Percentiles rank a stretch among this genome's conserved stretches.
Conservation (phyloP, 2,888 invertebrate genomes). For the Linnaemya tessellans region DNA sequence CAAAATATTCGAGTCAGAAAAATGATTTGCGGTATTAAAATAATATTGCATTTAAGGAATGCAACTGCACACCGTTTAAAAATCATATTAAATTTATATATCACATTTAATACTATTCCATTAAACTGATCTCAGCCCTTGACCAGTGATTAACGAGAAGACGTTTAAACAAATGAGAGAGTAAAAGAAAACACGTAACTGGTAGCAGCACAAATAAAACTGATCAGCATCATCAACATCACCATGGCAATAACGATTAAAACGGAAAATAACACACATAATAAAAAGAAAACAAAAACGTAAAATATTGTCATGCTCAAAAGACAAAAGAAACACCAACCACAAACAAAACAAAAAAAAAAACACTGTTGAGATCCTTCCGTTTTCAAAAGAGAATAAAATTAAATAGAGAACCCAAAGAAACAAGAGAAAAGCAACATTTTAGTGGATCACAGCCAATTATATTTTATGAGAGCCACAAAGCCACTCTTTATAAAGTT, state of each 20-base stretch:
- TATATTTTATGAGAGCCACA: slow-evolving; percentile 39
- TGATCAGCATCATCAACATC: slow-evolving; percentile 59
- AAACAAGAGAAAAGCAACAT: slow-evolving; percentile 29
- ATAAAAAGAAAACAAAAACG: slow-evolving; percentile 52
- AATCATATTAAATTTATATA: no score
- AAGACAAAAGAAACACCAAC: slow-evolving; percentile 18
- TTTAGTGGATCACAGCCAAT: slow-evolving; percentile 48
- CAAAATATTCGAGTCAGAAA: no score
- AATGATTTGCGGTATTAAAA: no score
- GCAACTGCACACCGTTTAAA: no score
- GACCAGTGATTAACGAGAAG: slow-evolving; percentile 40
- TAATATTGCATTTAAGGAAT: no score
- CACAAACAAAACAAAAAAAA: slow-evolving; percentile 14
- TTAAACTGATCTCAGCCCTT: slow-evolving; percentile 17
- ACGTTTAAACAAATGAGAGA: slow-evolving; percentile 58
- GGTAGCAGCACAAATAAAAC: slow-evolving; percentile 63
- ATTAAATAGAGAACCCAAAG: slow-evolving; percentile 6
- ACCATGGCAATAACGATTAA: slow-evolving; percentile 61
- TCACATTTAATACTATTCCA: not conserved
- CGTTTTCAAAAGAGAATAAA: not conserved
- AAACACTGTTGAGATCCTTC: slow-evolving; percentile 31
- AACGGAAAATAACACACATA: slow-evolving; percentile 71
- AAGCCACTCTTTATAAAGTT: slow-evolving; percentile 25
- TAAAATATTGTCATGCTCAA: slow-evolving; percentile 52
- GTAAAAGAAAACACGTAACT: slow-evolving; percentile 61